Percentiles rank a stretch among this genome's conserved stretches.
Conservation (phyloP, 2,888 invertebrate genomes). For the Busseola fusca region DNA sequence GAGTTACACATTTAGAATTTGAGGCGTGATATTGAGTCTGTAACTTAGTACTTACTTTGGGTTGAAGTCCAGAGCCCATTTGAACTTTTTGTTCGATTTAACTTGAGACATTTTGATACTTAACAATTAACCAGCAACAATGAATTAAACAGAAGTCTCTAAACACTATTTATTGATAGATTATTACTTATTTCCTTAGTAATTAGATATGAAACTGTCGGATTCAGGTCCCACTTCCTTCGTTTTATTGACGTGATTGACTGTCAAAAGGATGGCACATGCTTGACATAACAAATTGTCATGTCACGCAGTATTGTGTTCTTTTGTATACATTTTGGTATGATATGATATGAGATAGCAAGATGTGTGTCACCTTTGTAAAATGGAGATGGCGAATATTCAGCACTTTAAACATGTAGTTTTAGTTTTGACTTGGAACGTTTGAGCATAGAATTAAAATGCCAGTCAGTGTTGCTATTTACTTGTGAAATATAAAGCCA, state of each 20-base stretch:
- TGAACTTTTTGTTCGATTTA: constrained; percentile 87
- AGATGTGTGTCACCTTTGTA: neutral
- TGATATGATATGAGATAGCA: neutral
- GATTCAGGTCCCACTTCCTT: neutral
- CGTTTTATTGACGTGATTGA: constrained; percentile 8
- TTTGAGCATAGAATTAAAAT: neutral
- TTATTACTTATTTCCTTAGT: constrained; percentile 1
- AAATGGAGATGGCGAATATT: constrained; percentile 4
- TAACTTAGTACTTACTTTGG: constrained; percentile 82
- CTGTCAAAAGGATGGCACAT: constrained; percentile 12
- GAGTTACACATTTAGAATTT: neutral
- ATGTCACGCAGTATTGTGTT: neutral
- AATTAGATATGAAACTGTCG: neutral
- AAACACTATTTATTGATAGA: neutral
- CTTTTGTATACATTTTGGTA: too few relatives aligned
- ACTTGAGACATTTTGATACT: constrained; percentile 76
- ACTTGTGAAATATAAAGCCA: neutral
- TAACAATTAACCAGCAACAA: neutral
- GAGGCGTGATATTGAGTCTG: neutral
- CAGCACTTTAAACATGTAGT: neutral
- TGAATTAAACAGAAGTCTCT: constrained; percentile 8
- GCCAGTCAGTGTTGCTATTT: constrained; percentile 11
- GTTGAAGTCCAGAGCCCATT: constrained; percentile 91
- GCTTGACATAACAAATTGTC: neutral
- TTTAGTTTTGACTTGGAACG: constrained; percentile 1